Base-by-base conservation (phyloP, 2,888 invertebrate genomes). In the Scaptomyza flava region DNA sequence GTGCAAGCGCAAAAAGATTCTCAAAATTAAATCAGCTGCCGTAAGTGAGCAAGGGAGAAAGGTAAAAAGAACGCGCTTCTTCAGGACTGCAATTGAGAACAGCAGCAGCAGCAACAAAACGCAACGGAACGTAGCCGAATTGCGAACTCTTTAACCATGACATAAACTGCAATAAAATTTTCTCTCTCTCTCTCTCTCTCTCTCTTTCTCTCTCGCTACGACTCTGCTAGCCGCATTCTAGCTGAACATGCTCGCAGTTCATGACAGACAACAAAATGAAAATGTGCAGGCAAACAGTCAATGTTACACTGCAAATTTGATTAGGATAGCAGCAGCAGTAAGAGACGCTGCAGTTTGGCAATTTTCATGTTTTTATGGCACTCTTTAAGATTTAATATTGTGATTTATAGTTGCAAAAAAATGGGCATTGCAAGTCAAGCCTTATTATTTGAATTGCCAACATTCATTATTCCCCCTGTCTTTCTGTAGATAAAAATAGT, bases 11-110 rank as follows among this genome's bases (percentile, higher is more conserved):
- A 73, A 68, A 79, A 83, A 72, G 72, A 81, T 79, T 83, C 41
- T 81, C 76, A 75, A 86, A 83, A 83, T 86, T 72, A 86, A 83
- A 83, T 83, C 83, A 83, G 68, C 56, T 68, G 52, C 68, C 60
- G 53, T 61, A 36, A 60, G 57, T 38, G 38, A 38, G 38, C 14
- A 38, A 38, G 38, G n/a, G 36, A 41, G 9, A 9, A 1, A 41
- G 41, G 45, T 63, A 30, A 31, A 27, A 17, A 23, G 43, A 38
- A 41, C 56, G 42, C 48, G 34, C 23, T 42, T 42, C 23, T 34
- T 14, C 27, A 38, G 48, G 14, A 20, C n/a, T 69, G 72, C 60
- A 65, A 78, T 56, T 59, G 64, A 67, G 59, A 54, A 47, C 56
- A 57, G 63, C 27, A 27, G 27, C 27, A 6, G 58, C 17, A 17